phyloP scores from a whole-genome alignment of 2,888 invertebrate species.

The Pandemis corylana region DNA sequence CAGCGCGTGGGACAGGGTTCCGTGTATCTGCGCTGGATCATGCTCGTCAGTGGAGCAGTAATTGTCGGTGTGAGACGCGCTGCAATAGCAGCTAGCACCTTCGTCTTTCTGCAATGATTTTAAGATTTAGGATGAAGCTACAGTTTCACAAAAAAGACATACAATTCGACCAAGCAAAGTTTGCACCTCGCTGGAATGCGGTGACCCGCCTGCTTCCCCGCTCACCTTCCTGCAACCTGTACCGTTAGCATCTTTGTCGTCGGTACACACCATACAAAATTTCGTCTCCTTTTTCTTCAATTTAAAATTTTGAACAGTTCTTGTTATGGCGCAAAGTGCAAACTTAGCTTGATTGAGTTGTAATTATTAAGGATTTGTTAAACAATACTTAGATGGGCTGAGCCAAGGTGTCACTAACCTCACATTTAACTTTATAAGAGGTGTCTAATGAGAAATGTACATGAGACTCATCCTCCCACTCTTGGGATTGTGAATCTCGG shows the following conservation, averaged over 20 bases:
- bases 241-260: no score
- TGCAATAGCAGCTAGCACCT: slow-evolving; percentile 89
- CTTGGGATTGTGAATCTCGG: slow-evolving; percentile 66
- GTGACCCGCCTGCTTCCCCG: no score
- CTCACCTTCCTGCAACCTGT: no score
- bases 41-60: slow-evolving; percentile 90
- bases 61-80: slow-evolving; percentile 91
- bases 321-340: no score
- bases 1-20: slow-evolving; percentile 80
- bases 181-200: no score
- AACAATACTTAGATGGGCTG: background rate
- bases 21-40: slow-evolving; percentile 79
- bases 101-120: slow-evolving; percentile 80
- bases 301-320: no score
- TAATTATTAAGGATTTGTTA: background rate
- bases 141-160: no score
- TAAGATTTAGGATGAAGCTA: background rate
- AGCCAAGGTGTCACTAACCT: slow-evolving; percentile 58
- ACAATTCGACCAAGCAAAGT: no score
- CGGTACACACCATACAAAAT: no score
- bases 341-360: no score
- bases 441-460: slow-evolving; percentile 80
- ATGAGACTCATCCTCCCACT: slow-evolving; percentile 77
- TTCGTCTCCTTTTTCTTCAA: no score
- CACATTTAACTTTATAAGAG: slow-evolving; percentile 78